A percentile compares a stretch with the other conserved stretches of the same genome.
phyloP scores from a whole-genome alignment of 2,797 vertebrate species.

The Falco biarmicus region DNA sequence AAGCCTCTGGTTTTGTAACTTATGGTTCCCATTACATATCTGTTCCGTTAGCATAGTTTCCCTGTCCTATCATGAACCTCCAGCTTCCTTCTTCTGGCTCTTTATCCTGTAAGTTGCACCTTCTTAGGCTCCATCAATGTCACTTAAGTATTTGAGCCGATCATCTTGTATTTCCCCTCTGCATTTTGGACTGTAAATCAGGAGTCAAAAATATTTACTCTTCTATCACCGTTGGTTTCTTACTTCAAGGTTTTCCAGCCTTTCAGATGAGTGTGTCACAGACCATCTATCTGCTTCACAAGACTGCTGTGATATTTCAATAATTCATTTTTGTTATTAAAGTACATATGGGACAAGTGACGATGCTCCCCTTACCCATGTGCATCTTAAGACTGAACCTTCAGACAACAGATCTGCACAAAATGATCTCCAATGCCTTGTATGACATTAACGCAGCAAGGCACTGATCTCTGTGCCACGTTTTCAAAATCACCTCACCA shows the following conservation, averaged over 20 bases:
- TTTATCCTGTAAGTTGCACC: not conserved
- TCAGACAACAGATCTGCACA: not conserved
- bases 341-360: not conserved
- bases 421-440: not conserved
- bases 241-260: not conserved
- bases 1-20: not conserved
- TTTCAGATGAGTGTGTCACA: not conserved
- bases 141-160: not conserved
- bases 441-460: not conserved
- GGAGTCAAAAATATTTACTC: not conserved
- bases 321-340: not conserved
- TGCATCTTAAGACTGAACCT: not conserved
- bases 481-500: conserved; percentile 51
- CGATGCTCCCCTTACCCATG: rapidly evolving
- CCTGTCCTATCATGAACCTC: not conserved
- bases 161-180: not conserved
- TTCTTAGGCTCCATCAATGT: not conserved
- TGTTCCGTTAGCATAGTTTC: not conserved
- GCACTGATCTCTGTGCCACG: not conserved
- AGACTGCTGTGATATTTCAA: not conserved
- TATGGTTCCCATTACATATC: not conserved
- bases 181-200: not conserved
- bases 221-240: not conserved
- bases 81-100: conserved; percentile 37
- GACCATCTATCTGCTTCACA: not conserved